Base-by-base conservation (phyloP, 2,113 vertebrate species). In the Hipposideros armiger region DNA sequence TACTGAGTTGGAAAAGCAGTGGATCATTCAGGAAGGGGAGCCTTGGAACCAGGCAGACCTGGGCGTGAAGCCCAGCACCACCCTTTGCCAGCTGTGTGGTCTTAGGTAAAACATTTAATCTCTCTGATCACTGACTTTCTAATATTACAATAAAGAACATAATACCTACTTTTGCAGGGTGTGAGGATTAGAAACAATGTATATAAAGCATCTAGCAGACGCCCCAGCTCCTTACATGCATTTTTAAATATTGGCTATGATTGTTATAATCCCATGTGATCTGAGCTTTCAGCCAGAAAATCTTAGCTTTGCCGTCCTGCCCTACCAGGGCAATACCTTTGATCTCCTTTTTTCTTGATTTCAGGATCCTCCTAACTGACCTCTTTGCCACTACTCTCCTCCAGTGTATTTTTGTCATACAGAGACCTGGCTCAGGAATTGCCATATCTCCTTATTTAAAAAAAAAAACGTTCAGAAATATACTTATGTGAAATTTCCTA, bases 381-480 rank as follows among this genome's bases (percentile, higher is more conserved):
- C 40, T 42, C 28, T 36, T 47, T 6, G 13, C 1, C 8, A 36
- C 6, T 86, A 28, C 7, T 84, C 72, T 70, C 30, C 4, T 56
- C 28, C 54, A n/a, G 1, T 17, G 20, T 6, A n/a, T 26, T 77
- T 85, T 50, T 72, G 17, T 58, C 13, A 17, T 60, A 11, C 7
- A 56, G 20, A 93, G 93, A 36, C 28, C n/a, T 45, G 52, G 9
- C 42, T 76, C 60, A 69, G 50, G 4, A 90, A 60, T 66, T 70
- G 15, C 11, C 32, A 17, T 70, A n/a, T 15, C 5, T 50, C 14
- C n/a, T 96, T 86, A 32, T 32, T 40, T 72, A 91, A 69, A n/a
- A 73, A 73, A 85, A 95, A 73, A n/a, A 91, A 85, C 95, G 93
- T 76, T 9, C 14, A 67, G n/a, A 56, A 82, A 40, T 50, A 11